A percentile compares a stretch with the other conserved stretches of the same genome.
These are phyloP conservation scores for Drosophila parvula DNA, from an alignment of 1,140 invertebrate genomes.

Conservation along the genomic window DNA sequence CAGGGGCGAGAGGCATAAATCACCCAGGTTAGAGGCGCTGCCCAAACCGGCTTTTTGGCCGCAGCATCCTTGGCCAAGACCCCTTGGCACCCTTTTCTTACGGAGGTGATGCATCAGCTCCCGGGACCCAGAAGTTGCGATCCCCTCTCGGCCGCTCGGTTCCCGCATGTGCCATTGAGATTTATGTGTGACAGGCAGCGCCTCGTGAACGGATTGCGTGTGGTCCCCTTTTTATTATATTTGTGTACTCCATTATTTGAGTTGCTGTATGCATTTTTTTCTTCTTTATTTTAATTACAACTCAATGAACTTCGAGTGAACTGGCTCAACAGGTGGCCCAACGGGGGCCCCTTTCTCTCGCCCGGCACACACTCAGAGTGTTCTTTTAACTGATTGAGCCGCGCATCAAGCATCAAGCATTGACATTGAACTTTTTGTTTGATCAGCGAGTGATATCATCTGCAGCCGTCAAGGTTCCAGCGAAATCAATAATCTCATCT, in stretches of 20 bases:
- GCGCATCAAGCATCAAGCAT: slow-evolving; percentile 47
- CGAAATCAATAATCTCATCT: slow-evolving; percentile 37
- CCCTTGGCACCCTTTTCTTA: slow-evolving; percentile 58
- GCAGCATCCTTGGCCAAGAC: slow-evolving; percentile 60
- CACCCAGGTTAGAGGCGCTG: slow-evolving; percentile 62
- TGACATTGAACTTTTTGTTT: slow-evolving; percentile 76
- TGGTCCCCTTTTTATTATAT: slow-evolving; percentile 51
- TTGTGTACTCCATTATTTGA: slow-evolving; percentile 28
- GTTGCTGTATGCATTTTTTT: neutral
- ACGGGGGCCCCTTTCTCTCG: slow-evolving; percentile 47
- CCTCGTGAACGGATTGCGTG: slow-evolving; percentile 56
- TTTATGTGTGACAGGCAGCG: slow-evolving; percentile 72
- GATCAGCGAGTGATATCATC: slow-evolving; percentile 51
- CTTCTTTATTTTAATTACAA: slow-evolving; percentile 64
- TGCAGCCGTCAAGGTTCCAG: slow-evolving; percentile 16
- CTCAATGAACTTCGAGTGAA: slow-evolving; percentile 76
- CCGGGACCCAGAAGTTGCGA: slow-evolving; percentile 18
- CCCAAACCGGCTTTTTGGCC: slow-evolving; percentile 54
- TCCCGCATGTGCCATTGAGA: slow-evolving; percentile 66
- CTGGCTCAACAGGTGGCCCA: slow-evolving; percentile 68
- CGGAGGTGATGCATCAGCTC: slow-evolving; percentile 57
- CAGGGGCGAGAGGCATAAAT: slow-evolving; percentile 60
- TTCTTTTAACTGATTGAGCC: slow-evolving; percentile 59
- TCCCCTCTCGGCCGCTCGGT: slow-evolving; percentile 8
- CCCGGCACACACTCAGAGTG: slow-evolving; percentile 51